Percentiles rank a stretch among this genome's conserved stretches.
Conservation (phyloP, 37 sponge, comb jelly and placozoan genomes). For the Mnemiopsis leidyi region DNA sequence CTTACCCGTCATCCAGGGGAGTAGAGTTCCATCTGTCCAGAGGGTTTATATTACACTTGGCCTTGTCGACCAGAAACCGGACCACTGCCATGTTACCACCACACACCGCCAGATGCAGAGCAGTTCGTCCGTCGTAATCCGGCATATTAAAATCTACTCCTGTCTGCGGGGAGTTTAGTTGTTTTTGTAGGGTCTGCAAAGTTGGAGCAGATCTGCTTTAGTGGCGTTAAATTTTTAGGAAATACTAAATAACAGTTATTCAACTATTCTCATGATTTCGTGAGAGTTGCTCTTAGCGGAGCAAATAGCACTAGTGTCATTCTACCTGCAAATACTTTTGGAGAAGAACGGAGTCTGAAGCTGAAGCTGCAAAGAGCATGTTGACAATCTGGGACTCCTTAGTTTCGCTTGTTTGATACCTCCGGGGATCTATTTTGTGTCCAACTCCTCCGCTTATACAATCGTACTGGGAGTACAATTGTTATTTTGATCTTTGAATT, state of each 20-base stretch:
- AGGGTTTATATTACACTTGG: conserved; percentile 64
- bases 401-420: neutral
- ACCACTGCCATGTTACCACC: conserved; percentile 69
- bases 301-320: too few relatives aligned
- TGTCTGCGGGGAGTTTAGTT: too few relatives aligned
- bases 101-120: conserved; percentile 72
- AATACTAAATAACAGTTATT: too few relatives aligned
- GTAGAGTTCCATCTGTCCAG: conserved; percentile 73
- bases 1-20: conserved; percentile 71
- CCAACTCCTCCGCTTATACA: conserved; percentile 4
- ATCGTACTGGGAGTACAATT: conserved; percentile 61
- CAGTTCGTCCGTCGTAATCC: conserved; percentile 74
- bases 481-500: too few relatives aligned
- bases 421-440: neutral
- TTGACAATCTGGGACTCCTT: conserved; percentile 29
- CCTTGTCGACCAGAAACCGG: conserved; percentile 66
- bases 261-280: too few relatives aligned
- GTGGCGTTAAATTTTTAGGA: too few relatives aligned
- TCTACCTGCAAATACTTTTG: neutral
- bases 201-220: neutral
- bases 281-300: neutral
- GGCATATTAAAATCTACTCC: conserved; percentile 66
- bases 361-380: conserved; percentile 39
- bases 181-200: too few relatives aligned
- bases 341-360: neutral